A percentile compares a stretch with the other conserved stretches of the same genome.
phyloP scores from a whole-genome alignment of 2,113 vertebrate species.

The Empidonax alnorum region DNA sequence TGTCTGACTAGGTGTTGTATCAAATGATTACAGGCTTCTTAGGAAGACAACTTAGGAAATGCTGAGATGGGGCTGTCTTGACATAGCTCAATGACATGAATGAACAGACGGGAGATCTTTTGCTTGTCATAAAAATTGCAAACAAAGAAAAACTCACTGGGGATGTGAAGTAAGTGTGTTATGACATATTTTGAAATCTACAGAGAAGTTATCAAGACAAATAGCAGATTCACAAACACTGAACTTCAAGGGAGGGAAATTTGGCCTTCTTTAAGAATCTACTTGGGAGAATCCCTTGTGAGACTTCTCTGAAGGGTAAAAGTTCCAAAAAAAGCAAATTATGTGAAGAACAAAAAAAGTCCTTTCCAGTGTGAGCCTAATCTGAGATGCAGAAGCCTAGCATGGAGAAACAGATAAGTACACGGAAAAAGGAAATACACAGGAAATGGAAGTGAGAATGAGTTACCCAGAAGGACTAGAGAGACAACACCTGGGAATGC shows the following conservation, averaged over 20 bases:
- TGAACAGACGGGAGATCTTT: neutral
- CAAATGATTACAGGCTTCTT: neutral
- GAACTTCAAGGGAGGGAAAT: neutral
- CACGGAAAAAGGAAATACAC: neutral
- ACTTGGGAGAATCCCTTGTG: neutral
- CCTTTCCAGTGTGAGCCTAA: neutral
- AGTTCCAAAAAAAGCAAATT: neutral
- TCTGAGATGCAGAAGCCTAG: neutral
- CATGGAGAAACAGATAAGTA: neutral
- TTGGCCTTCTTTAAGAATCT: neutral
- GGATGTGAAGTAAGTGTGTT: neutral
- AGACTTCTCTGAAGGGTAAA: neutral
- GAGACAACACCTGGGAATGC: neutral
- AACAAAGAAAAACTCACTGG: neutral
- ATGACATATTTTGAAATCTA: neutral
- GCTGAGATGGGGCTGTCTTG: neutral
- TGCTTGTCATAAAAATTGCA: neutral
- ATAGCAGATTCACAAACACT: neutral
- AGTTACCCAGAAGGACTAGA: neutral
- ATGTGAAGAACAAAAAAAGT: neutral
- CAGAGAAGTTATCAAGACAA: neutral
- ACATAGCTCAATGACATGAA: neutral
- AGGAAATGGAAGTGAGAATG: neutral
- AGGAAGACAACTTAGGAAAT: neutral
- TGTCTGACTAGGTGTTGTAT: neutral